phyloP scores from a whole-genome alignment of 2,797 vertebrate genomes.

The Vireo griseus region DNA sequence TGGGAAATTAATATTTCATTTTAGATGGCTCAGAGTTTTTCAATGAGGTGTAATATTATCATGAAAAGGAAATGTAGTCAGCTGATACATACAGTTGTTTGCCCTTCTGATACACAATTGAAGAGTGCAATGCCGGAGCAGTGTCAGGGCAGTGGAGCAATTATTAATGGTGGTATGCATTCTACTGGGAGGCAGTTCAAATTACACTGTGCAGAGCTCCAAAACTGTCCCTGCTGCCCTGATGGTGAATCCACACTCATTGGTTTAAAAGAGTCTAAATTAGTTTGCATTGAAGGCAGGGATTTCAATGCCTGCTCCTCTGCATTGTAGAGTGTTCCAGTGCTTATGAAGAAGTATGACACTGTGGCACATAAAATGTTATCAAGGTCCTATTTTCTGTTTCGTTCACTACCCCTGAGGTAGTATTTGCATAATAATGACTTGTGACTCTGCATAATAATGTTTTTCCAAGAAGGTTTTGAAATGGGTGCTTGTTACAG shows the following conservation, averaged over 20 bases:
- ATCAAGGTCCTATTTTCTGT: not conserved
- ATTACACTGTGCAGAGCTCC: not conserved
- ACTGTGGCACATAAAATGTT: not conserved
- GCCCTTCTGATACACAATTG: not conserved
- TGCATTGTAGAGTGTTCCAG: not conserved
- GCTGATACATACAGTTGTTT: not conserved
- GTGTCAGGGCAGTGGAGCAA: not conserved
- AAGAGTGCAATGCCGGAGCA: not conserved
- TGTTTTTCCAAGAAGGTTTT: not conserved
- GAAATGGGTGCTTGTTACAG: not conserved
- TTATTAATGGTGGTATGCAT: not conserved
- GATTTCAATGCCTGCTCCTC: not conserved
- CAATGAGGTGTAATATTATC: not conserved
- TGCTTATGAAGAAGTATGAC: not conserved
- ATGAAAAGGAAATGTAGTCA: not conserved
- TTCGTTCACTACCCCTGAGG: not conserved
- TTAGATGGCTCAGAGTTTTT: not conserved
- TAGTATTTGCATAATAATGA: not conserved
- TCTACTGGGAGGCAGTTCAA: not conserved
- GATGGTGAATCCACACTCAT: not conserved
- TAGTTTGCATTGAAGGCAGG: not conserved
- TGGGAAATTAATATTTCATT: conserved; percentile 8
- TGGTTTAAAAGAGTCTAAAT: not conserved
- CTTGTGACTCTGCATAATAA: not conserved
- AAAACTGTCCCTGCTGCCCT: not conserved